Evolutionary conservation across 2,113 vertebrate genomes (phyloP).

Genomic region (Psettodes erumei): DNA sequence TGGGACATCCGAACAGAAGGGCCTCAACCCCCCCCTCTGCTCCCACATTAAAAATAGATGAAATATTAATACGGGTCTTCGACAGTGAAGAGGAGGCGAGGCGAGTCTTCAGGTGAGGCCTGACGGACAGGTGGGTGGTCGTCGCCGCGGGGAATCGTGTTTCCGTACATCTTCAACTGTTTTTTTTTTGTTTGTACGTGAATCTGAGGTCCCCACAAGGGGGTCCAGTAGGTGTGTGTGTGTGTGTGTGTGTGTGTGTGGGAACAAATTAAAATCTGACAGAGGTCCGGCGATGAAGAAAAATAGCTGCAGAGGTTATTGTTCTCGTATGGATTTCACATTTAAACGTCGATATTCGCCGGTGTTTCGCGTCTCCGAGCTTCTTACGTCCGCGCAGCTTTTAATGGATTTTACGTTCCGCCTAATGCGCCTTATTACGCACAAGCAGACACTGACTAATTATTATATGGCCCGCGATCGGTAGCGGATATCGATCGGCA

Average conservation of each 20-base stretch:
- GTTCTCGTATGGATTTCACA: conserved; percentile 25
- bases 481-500: too few species aligned
- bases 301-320: not conserved
- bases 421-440: too few species aligned
- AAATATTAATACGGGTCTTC: conserved; percentile 35
- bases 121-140: too few species aligned
- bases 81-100: not conserved
- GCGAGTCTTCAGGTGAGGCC: conserved; percentile 18
- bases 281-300: conserved; percentile 11
- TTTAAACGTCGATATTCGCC: conserved; percentile 36
- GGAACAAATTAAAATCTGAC: conserved; percentile 3
- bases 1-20: conserved; percentile 3
- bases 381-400: not conserved
- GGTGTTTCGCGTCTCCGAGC: not conserved
- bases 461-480: too few species aligned
- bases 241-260: not conserved
- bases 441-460: too few species aligned
- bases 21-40: not conserved
- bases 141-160: too few species aligned
- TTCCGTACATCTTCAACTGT: not conserved
- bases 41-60: conserved; percentile 18
- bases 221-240: not conserved
- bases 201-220: too few species aligned
- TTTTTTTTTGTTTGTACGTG: too few species aligned
- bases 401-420: conserved; percentile 10